Evolutionary conservation across 2,113 vertebrate species (phyloP).

Genomic region (human): GRCh38 chr15:28558501-28559000

Average conservation of each 20-base stretch:
- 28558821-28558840: slow-evolving; percentile 90
- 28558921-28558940: slow-evolving; percentile 94
- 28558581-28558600: background rate
- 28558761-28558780: background rate
- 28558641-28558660: background rate
- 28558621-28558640: background rate
- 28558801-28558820: slow-evolving; percentile 74
- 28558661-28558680: background rate
- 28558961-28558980: slow-evolving; percentile 81
- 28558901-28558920: slow-evolving; percentile 89
- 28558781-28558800: background rate
- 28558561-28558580: background rate
- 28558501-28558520: background rate
- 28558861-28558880: slow-evolving; percentile 88
- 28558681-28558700: background rate
- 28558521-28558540: background rate
- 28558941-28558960: slow-evolving; percentile 94
- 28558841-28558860: slow-evolving; percentile 90
- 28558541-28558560: background rate
- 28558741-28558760: background rate
- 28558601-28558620: background rate
- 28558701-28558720: background rate
- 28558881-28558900: slow-evolving; percentile 83
- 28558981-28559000: fast-evolving
- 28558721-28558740: background rate